Evolutionary conservation across 2,113 vertebrate species (phyloP), one percentile per base, ranked within the genome.

Genomic region (Odobenus rosmarus): DNA sequence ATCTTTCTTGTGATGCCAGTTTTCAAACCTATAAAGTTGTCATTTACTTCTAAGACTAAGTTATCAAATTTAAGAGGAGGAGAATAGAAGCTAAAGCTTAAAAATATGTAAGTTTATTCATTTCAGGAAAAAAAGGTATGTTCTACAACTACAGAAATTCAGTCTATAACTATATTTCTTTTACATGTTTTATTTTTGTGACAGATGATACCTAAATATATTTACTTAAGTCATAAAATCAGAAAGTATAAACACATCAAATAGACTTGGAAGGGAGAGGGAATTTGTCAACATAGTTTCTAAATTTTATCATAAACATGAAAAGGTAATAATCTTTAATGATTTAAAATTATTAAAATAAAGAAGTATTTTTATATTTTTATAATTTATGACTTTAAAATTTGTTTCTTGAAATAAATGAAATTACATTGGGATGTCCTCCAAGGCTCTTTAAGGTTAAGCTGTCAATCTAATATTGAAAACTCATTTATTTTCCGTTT

Each of bases 381-480:
- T 97, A 92, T 92, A 36, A 49, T 33, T 93, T 88, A 26, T 59
- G 26, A 64, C 1, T 67, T 4, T n/a, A 88, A 89, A 87, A 96
- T 69, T 62, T 81, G 24, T 94, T 95, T 96, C 76, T 82, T 95
- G 94, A 84, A 28, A 59, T 19, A 92, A 88, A 95, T 64, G 16
- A 93, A 97, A 97, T 97, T 64, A 59, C 36, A 42, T 93, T 91
- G 61, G 33, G 15, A 64, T 95, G 62, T 69, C 21, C 15, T 97
- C 90, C 39, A 87, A 94, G 77, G 1, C 59, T 80, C 6, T 24
- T 77, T 85, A 90, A 97, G 21, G 31, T 88, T 85, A 83, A 33
- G 77, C 59, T 93, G 31, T 90, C 53, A 74, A 88, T 67, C 10
- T 53, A 61, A 69, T 26, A 28, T 61, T 97, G 1, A 53, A 36